phyloP scores from a whole-genome alignment of 2,797 vertebrate genomes.

The Gadopsis bispinosus region DNA sequence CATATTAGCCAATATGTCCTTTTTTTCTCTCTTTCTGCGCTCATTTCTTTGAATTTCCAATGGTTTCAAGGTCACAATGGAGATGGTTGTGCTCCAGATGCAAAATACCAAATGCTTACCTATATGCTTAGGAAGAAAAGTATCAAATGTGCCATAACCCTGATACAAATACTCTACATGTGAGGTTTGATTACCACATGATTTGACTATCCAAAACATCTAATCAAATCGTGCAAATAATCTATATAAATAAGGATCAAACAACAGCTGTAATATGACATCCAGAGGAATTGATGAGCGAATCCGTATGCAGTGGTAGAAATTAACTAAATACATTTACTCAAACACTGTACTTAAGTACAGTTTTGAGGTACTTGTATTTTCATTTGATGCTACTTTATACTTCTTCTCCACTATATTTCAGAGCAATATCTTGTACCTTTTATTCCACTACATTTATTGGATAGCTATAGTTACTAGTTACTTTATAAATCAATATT shows the following conservation, averaged over 20 bases:
- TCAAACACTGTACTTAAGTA: no score
- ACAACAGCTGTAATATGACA: conserved; percentile 14
- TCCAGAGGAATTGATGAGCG: background rate
- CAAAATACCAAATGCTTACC: no score
- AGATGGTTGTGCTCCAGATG: background rate
- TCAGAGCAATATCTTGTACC: no score
- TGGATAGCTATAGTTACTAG: no score
- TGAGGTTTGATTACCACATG: background rate
- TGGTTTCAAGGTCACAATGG: conserved; percentile 9
- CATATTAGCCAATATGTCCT: conserved; percentile 8
- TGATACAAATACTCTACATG: background rate
- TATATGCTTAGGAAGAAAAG: background rate
- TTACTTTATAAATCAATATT: no score
- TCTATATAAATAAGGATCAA: background rate
- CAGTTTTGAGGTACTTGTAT: no score
- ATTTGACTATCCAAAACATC: background rate
- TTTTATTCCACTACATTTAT: no score
- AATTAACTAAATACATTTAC: no score
- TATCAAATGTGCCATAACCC: background rate
- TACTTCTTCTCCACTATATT: no score
- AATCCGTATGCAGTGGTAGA: background rate
- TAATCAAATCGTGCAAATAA: background rate
- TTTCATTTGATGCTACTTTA: no score
- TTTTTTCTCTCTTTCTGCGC: background rate
- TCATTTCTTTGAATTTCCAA: conserved; percentile 12